Base-by-base conservation (phyloP, 2,888 invertebrate species). In the Himalopsyche tibetana region DNA sequence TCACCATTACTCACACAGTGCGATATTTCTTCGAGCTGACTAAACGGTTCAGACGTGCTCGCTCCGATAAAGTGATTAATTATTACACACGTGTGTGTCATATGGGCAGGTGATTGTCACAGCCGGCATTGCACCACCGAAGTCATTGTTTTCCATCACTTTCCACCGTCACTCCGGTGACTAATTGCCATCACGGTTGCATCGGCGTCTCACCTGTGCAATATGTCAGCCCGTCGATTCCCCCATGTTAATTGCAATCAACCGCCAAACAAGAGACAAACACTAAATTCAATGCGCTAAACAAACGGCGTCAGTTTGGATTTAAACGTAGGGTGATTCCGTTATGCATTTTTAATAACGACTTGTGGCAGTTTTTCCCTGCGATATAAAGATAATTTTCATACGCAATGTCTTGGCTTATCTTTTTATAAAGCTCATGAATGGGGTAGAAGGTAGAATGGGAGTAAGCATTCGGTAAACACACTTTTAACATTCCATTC, bases 181-280 rank as follows among this genome's bases (percentile, higher is more conserved):
- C 74, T 74, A 74, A 74, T 74, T 74, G 85, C 86, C 85, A 86
- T 88, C 86, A 85, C 82, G 11, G 85, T 86, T 88, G 45, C 63
- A 28, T 63, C 51, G 79, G 55, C 82, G 86, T 84, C 82, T 84
- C 80, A 74, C 56, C 55, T 80, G 80, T 80, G 45, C 56, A 51
- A 17, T 56, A 42, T 36, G 84, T 51, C 36, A 19, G 15, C 69
- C 81, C 69, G 38, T 56, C 55, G 42, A 55, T 11, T 55, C 9
- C 51, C 84, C 81, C 17, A n/a, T 40, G 36, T 40, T 19, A 51
- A 38, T 55, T 28, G 80, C 74, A 45, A 28, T 79, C n/a, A 15
- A 80, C 55, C 80, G 55, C 42, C 83, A 83, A 15, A 19, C 5
- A 28, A 74, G 38, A 74, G 28, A 28, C 28, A 69, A 69, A 8